These are phyloP conservation scores for Scolopax rusticola DNA, from an alignment of 2,797 vertebrate species.

Conservation along the genomic window DNA sequence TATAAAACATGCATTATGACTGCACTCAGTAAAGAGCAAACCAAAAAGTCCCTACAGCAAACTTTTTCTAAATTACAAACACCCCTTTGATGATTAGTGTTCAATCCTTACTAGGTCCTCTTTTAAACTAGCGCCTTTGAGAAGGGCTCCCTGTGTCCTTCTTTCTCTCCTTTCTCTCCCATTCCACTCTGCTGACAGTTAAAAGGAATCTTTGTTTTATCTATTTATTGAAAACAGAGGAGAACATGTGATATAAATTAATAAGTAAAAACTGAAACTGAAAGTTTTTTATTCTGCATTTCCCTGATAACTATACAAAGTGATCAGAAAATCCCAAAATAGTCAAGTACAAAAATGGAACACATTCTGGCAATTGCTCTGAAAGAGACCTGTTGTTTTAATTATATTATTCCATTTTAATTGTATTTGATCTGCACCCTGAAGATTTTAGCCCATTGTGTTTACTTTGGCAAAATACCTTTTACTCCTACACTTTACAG, in stretches of 20 bases:
- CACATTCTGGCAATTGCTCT: background rate
- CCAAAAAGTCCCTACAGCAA: background rate
- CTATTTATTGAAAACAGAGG: background rate
- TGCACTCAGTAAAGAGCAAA: background rate
- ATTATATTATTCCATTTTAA: background rate
- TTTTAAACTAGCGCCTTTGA: background rate
- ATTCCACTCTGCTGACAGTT: background rate
- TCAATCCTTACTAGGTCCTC: background rate
- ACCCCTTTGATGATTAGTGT: background rate
- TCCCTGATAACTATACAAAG: background rate
- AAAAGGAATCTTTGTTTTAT: background rate
- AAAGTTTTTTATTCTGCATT: background rate
- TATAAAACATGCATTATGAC: background rate
- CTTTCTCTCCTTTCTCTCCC: background rate
- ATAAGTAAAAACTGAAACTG: background rate
- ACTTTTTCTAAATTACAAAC: background rate
- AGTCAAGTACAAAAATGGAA: background rate
- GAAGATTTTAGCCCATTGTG: background rate
- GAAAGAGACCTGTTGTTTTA: background rate
- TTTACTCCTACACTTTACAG: background rate
- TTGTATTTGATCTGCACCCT: background rate
- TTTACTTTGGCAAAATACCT: background rate
- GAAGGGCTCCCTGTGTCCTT: background rate
- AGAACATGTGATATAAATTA: background rate
- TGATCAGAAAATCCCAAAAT: background rate